phyloP scores from a whole-genome alignment of 23 tunicate genomes.

The Halocynthia aurantium region DNA sequence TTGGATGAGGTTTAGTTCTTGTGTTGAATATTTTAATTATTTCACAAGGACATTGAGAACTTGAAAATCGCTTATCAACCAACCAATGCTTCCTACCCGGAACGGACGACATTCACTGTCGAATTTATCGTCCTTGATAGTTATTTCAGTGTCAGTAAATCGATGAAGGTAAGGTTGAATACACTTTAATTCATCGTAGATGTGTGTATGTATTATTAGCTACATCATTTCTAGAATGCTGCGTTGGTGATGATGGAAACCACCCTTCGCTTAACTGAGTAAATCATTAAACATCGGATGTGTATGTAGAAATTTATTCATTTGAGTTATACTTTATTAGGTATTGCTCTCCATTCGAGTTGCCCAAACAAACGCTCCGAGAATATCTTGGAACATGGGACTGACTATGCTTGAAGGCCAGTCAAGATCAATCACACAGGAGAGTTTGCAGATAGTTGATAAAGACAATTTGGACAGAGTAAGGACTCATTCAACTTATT shows the following conservation, averaged over 20 bases:
- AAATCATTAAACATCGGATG: too few relatives aligned
- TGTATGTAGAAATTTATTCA: too few relatives aligned
- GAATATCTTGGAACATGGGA: slow-evolving; percentile 87
- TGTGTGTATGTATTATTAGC: not conserved
- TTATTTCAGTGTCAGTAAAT: slow-evolving; percentile 34
- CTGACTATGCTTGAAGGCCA: slow-evolving; percentile 91
- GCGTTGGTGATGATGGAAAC: too few relatives aligned
- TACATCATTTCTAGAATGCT: not conserved
- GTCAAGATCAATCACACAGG: slow-evolving; percentile 42
- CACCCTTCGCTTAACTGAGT: too few relatives aligned
- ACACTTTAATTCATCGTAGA: not conserved
- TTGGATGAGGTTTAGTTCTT: not conserved
- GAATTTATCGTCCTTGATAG: slow-evolving; percentile 66
- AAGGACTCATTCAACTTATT: not conserved
- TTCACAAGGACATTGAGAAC: slow-evolving; percentile 50
- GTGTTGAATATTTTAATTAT: not conserved
- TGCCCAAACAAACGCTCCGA: slow-evolving; percentile 70
- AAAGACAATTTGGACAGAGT: slow-evolving; percentile 59
- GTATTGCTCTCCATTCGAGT: slow-evolving; percentile 61
- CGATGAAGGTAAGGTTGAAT: slow-evolving; percentile 30
- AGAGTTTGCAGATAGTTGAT: slow-evolving; percentile 65
- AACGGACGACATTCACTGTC: slow-evolving; percentile 57
- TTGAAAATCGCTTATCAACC: slow-evolving; percentile 86
- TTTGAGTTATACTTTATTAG: slow-evolving; percentile 6
- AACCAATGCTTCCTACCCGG: slow-evolving; percentile 57